Evolutionary conservation across 2,113 vertebrate genomes (phyloP).

Genomic region (Percina caprodes): DNA sequence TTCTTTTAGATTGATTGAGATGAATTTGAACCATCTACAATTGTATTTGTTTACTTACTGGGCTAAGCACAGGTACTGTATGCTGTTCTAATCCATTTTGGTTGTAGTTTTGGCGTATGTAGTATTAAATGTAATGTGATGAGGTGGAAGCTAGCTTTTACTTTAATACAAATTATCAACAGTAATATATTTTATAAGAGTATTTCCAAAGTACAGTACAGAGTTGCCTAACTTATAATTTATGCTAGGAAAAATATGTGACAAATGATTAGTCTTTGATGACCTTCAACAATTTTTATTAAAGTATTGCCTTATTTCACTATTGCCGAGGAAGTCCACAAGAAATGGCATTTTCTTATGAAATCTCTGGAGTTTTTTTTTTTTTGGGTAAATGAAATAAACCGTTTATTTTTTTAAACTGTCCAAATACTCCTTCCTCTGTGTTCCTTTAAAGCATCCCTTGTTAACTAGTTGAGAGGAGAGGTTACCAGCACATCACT

Average conservation of each 20-base stretch:
- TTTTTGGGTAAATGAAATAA: not conserved
- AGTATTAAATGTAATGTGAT: not conserved
- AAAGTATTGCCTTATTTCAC: not conserved
- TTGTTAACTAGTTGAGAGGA: too few species aligned
- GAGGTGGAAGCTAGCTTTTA: not conserved
- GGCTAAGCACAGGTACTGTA: not conserved
- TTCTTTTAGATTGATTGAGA: not conserved
- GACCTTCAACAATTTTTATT: too few species aligned
- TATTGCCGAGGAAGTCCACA: not conserved
- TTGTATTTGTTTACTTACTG: not conserved
- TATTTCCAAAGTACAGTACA: not conserved
- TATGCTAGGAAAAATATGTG: not conserved
- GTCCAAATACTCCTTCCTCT: too few species aligned
- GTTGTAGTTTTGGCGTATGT: conserved; percentile 19
- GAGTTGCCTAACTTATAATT: not conserved
- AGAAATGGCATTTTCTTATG: not conserved
- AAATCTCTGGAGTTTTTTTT: not conserved
- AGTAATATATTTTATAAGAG: not conserved
- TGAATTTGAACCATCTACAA: not conserved
- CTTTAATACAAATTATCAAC: not conserved
- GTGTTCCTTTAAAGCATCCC: too few species aligned
- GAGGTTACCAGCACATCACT: too few species aligned
- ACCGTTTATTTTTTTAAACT: not conserved
- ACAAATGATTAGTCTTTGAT: not conserved
- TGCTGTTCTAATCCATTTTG: not conserved